A percentile compares a stretch with the other conserved stretches of the same genome.
Conservation (phyloP, 1,140 invertebrate genomes). For the Leptinotarsa defecta region DNA sequence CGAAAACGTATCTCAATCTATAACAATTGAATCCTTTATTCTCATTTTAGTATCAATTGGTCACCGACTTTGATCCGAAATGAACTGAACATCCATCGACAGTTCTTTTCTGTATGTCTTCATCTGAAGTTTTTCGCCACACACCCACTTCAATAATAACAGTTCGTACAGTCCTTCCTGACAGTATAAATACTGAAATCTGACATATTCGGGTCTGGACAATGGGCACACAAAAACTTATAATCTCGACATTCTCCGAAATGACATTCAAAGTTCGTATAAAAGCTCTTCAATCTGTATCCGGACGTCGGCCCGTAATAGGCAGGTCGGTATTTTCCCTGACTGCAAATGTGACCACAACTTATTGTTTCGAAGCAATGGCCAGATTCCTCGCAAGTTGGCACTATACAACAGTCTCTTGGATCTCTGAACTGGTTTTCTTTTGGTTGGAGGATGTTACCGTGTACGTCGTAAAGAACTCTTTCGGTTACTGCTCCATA, state of each 20-base stretch:
- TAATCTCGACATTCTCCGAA: slow-evolving; percentile 25
- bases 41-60: too few relatives aligned
- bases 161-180: slow-evolving; percentile 19
- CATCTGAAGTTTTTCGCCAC: too few relatives aligned
- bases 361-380: slow-evolving; percentile 23
- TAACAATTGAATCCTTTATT: too few relatives aligned
- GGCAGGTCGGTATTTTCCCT: slow-evolving; percentile 28
- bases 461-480: background rate
- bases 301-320: slow-evolving; percentile 14
- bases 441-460: background rate
- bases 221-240: slow-evolving; percentile 16
- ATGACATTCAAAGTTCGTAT: slow-evolving; percentile 21
- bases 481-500: background rate
- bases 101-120: too few relatives aligned
- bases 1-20: too few relatives aligned
- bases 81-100: too few relatives aligned
- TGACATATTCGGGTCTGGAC: slow-evolving; percentile 4
- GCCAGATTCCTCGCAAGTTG: slow-evolving; percentile 19
- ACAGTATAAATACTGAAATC: slow-evolving; percentile 24
- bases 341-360: slow-evolving; percentile 32
- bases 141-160: slow-evolving; percentile 13
- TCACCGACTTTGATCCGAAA: too few relatives aligned
- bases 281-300: slow-evolving; percentile 8
- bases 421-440: background rate
- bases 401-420: slow-evolving; percentile 27